These are phyloP conservation scores for Sepioteuthis lessoniana DNA, from an alignment of 2,888 invertebrate species.

Conservation along the genomic window DNA sequence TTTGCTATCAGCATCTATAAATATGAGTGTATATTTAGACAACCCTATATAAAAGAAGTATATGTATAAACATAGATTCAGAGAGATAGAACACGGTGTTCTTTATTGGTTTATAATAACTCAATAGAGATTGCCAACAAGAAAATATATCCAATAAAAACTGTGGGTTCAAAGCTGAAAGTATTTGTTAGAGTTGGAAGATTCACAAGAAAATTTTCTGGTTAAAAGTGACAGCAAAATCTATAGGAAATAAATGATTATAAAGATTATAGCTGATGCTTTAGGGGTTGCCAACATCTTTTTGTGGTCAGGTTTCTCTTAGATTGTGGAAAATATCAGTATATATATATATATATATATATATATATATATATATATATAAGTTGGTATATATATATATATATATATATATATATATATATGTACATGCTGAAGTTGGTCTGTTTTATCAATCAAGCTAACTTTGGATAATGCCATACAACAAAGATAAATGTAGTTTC, in stretches of 20 bases:
- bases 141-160: background rate
- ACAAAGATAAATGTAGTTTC: too few species aligned
- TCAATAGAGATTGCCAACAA: background rate
- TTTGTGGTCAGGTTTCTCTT: background rate
- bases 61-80: background rate
- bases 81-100: background rate
- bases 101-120: background rate
- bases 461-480: too few species aligned
- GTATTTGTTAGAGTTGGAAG: background rate
- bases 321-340: background rate
- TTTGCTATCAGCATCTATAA: too few species aligned
- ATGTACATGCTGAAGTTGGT: background rate
- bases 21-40: too few species aligned
- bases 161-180: background rate
- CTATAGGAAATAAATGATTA: background rate
- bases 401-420: too few species aligned
- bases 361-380: too few species aligned
- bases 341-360: background rate
- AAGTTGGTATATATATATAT: too few species aligned
- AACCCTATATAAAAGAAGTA: too few species aligned
- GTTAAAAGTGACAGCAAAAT: constrained; percentile 3
- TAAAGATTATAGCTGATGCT: background rate
- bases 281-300: background rate
- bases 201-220: background rate
- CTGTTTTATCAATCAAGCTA: too few species aligned